phyloP scores from a whole-genome alignment of 1,140 invertebrate species.

The Phocides pigmalion region DNA sequence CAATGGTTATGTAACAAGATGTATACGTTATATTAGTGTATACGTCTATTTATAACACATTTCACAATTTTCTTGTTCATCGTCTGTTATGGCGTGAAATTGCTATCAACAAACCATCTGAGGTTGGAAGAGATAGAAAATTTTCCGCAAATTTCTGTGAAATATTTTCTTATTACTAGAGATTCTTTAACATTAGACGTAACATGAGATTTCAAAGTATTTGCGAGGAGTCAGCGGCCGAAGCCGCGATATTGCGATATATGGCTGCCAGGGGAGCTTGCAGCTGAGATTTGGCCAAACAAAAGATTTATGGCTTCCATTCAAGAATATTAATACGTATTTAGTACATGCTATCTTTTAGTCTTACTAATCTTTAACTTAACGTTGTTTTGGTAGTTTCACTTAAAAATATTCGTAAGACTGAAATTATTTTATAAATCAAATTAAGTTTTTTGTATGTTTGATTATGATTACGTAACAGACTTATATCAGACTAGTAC shows the following conservation, averaged over 20 bases:
- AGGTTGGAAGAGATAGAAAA: too few species aligned
- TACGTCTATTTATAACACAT: too few species aligned
- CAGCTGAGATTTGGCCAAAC: slow-evolving; percentile 67
- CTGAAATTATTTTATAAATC: too few species aligned
- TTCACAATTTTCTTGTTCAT: too few species aligned
- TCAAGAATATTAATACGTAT: slow-evolving; percentile 69
- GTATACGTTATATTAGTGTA: too few species aligned
- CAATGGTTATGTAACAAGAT: too few species aligned
- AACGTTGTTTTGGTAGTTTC: background rate
- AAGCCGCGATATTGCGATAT: slow-evolving; percentile 63
- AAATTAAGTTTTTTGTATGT: too few species aligned
- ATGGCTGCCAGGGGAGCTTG: slow-evolving; percentile 66
- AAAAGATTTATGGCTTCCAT: slow-evolving; percentile 68
- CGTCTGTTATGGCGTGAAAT: too few species aligned
- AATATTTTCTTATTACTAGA: slow-evolving; percentile 24
- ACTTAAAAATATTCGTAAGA: too few species aligned
- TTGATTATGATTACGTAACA: too few species aligned
- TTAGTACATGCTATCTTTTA: slow-evolving; percentile 13
- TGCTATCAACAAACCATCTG: too few species aligned
- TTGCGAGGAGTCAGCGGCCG: slow-evolving; percentile 43
- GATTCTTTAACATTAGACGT: slow-evolving; percentile 16
- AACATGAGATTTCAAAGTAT: slow-evolving; percentile 24
- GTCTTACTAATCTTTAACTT: background rate
- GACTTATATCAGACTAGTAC: too few species aligned
- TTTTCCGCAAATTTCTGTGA: slow-evolving; percentile 3